Conservation (phyloP, 1,140 invertebrate genomes). For the Penaeus japonicus region DNA sequence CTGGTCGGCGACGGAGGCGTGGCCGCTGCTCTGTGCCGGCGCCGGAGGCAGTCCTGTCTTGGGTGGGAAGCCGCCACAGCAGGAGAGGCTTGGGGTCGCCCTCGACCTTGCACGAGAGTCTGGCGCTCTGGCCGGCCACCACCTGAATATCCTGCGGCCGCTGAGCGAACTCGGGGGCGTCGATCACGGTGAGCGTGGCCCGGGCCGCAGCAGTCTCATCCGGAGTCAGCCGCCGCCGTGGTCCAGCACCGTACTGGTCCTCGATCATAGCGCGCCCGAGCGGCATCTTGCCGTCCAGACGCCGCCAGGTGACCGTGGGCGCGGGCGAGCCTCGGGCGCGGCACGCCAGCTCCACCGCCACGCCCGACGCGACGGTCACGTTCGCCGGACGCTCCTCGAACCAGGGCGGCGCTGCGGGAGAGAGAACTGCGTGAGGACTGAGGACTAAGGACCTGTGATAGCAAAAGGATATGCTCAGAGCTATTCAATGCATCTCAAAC, state of each 20-base stretch:
- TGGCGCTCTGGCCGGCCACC: slow-evolving; percentile 16
- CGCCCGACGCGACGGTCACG: slow-evolving; percentile 60
- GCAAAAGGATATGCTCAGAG: not conserved
- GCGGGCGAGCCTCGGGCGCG: slow-evolving; percentile 86
- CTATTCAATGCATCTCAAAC: not conserved
- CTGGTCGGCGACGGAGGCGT: slow-evolving; percentile 29
- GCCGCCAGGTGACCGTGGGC: slow-evolving; percentile 87
- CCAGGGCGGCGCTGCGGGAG: slow-evolving; percentile 45
- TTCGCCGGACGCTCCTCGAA: slow-evolving; percentile 53
- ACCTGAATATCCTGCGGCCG: slow-evolving; percentile 38
- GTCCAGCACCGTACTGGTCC: slow-evolving; percentile 68
- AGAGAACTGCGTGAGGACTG: not conserved
- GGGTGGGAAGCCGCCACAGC: slow-evolving; percentile 51
- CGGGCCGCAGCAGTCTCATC: slow-evolving; percentile 78
- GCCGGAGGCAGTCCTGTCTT: slow-evolving; percentile 39
- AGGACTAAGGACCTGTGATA: not conserved
- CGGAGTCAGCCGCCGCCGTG: slow-evolving; percentile 77
- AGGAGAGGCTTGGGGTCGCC: slow-evolving; percentile 50
- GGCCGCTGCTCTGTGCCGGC: slow-evolving; percentile 40
- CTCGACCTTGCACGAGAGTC: slow-evolving; percentile 39
- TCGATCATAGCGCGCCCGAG: slow-evolving; percentile 76
- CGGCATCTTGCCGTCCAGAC: slow-evolving; percentile 85
- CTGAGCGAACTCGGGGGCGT: slow-evolving; percentile 43
- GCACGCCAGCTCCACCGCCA: slow-evolving; percentile 85
- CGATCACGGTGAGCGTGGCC: slow-evolving; percentile 73